Evolutionary conservation across 1,140 invertebrate species (phyloP).

Genomic region (Centruroides vittatus): DNA sequence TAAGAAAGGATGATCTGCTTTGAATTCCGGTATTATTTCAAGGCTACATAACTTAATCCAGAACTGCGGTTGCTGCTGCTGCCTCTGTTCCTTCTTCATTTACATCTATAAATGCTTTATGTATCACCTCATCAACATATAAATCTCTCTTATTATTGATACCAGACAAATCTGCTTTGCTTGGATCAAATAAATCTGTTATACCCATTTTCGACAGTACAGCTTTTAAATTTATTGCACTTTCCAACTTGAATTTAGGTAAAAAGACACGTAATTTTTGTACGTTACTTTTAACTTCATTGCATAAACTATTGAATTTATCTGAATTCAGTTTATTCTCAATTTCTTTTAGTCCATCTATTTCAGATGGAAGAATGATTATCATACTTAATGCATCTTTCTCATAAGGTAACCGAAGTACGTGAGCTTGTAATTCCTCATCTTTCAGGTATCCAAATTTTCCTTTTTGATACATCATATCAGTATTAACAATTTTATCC

Average conservation of each 20-base stretch:
- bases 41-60: too few species aligned
- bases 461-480: too few species aligned
- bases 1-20: too few species aligned
- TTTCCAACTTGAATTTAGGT: constrained; percentile 26
- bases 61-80: constrained; percentile 48
- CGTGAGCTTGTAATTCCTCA: too few species aligned
- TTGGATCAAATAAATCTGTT: constrained; percentile 41
- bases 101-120: constrained; percentile 62
- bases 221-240: constrained; percentile 16
- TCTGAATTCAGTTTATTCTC: constrained; percentile 17
- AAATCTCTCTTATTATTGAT: constrained; percentile 32
- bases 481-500: too few species aligned
- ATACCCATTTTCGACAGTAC: constrained; percentile 42
- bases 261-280: constrained; percentile 22
- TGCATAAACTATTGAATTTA: constrained; percentile 1
- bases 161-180: constrained; percentile 43
- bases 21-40: too few species aligned
- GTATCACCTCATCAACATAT: constrained; percentile 38
- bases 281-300: constrained; percentile 9
- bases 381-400: constrained; percentile 18
- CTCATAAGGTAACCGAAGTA: not conserved
- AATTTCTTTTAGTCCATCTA: constrained; percentile 18
- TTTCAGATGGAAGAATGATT: constrained; percentile 21
- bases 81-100: constrained; percentile 65
- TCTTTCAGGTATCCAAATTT: too few species aligned